Percentiles rank a stretch among this genome's conserved stretches.
Conservation (phyloP, 2,888 invertebrate species). For the Allolobophora icterica region DNA sequence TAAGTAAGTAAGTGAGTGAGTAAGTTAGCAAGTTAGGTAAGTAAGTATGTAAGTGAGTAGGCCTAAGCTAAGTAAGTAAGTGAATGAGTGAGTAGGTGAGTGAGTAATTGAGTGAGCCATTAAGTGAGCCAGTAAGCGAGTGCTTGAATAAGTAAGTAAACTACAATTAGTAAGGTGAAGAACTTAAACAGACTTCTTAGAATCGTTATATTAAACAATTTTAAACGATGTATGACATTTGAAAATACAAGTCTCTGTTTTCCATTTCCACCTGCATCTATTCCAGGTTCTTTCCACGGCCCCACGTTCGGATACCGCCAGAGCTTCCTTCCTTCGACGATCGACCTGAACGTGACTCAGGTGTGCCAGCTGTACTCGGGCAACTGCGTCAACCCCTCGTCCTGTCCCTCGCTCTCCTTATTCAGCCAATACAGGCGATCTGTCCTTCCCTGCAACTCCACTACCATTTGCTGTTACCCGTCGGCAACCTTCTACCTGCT, state of each 20-base stretch:
- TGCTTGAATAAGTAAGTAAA: no score
- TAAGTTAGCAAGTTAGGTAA: no score
- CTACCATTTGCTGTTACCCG: not conserved
- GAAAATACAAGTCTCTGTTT: not conserved
- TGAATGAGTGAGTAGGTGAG: no score
- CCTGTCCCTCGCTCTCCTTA: not conserved
- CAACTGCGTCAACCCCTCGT: not conserved
- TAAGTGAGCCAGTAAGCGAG: no score
- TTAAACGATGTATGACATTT: not conserved
- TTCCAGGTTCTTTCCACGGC: not conserved
- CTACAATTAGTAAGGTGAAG: no score
- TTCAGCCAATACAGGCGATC: not conserved
- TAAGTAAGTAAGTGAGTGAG: no score
- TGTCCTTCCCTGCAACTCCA: conserved; percentile 12
- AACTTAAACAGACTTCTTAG: no score
- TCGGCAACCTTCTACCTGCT: conserved; percentile 18
- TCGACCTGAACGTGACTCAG: conserved; percentile 23
- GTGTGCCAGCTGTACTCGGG: conserved; percentile 22
- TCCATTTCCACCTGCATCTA: not conserved
- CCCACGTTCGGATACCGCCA: not conserved
- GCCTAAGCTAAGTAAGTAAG: no score
- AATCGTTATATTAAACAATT: not conserved
- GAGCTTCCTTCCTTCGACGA: not conserved
- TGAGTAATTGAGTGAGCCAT: no score
- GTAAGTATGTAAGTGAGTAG: no score